These are phyloP conservation scores for Quadriops clusia DNA, from an alignment of 2,888 invertebrate species.

Conservation along the genomic window DNA sequence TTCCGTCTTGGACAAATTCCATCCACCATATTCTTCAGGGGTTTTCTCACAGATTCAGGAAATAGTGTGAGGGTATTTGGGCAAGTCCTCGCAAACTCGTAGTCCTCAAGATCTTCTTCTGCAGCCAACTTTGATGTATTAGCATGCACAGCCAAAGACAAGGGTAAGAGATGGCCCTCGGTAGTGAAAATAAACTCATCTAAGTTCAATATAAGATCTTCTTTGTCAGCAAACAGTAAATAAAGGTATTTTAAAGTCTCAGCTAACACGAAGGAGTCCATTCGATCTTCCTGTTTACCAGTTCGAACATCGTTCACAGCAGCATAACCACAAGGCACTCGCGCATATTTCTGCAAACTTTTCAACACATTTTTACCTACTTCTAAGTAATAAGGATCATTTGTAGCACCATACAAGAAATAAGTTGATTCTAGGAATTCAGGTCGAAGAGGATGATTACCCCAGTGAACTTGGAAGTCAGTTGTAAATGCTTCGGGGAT, in stretches of 20 bases:
- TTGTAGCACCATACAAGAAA: constrained; percentile 89
- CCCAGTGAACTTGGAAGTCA: constrained; percentile 96
- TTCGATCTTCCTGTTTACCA: constrained; percentile 72
- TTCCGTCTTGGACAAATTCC: constrained; percentile 61
- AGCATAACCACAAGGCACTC: constrained; percentile 94
- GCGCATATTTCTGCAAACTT: constrained; percentile 78
- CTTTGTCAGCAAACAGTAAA: constrained; percentile 81
- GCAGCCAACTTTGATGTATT: constrained; percentile 41
- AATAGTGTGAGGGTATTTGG: constrained; percentile 76
- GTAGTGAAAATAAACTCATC: constrained; percentile 85
- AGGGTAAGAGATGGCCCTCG: constrained; percentile 90
- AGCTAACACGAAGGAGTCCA: constrained; percentile 96
- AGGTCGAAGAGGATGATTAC: constrained; percentile 90
- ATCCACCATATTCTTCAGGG: constrained; percentile 73
- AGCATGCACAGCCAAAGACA: constrained; percentile 60
- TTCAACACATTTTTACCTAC: constrained; percentile 82
- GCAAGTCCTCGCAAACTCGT: constrained; percentile 55
- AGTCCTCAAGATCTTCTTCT: constrained; percentile 45
- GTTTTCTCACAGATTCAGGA: constrained; percentile 72
- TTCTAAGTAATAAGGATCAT: constrained; percentile 89
- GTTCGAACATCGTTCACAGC: constrained; percentile 90
- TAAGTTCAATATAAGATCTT: constrained; percentile 68
- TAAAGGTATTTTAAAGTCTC: constrained; percentile 97
- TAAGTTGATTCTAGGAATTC: constrained; percentile 98
- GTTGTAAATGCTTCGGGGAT: constrained; percentile 98